Conservation (phyloP, 2,797 vertebrate species). For the Melanotaenia nigrans region DNA sequence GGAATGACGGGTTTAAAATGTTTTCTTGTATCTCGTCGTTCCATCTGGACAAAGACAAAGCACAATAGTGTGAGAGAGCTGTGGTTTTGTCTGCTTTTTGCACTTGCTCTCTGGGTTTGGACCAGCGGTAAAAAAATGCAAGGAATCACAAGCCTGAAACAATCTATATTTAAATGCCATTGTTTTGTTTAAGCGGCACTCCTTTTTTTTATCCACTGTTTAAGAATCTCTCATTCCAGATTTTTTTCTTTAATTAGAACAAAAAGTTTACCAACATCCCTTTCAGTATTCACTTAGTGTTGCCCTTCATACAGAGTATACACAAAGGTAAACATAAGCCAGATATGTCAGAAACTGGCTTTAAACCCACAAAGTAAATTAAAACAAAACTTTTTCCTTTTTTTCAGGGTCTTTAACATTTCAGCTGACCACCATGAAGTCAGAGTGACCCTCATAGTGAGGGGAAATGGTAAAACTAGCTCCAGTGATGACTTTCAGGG, state of each 20-base stretch:
- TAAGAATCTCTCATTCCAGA: conserved; percentile 47
- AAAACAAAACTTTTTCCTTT: background rate
- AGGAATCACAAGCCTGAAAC: conserved; percentile 69
- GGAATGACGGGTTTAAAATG: conserved; percentile 34
- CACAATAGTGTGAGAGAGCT: conserved; percentile 73
- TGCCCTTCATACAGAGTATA: conserved; percentile 2
- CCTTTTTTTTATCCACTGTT: conserved; percentile 46
- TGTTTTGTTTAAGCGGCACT: conserved; percentile 53
- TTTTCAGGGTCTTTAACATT: conserved; percentile 4
- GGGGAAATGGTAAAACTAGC: conserved; percentile 54
- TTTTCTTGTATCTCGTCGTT: conserved; percentile 54
- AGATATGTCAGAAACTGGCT: background rate
- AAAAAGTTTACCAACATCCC: conserved; percentile 32
- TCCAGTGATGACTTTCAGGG: conserved; percentile 77
- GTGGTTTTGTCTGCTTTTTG: conserved; percentile 73
- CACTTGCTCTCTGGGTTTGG: conserved; percentile 78
- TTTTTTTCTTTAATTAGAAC: conserved; percentile 15
- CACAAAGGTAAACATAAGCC: background rate
- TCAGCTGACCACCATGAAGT: conserved; percentile 36
- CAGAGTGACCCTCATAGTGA: conserved; percentile 29
- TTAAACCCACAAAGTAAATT: background rate
- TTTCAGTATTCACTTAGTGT: conserved; percentile 6
- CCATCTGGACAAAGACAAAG: conserved; percentile 63
- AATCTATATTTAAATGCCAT: conserved; percentile 74
- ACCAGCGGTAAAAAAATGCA: conserved; percentile 65